Evolutionary conservation across 2,797 vertebrate genomes (phyloP).

Genomic region (Phalanger gymnotis): DNA sequence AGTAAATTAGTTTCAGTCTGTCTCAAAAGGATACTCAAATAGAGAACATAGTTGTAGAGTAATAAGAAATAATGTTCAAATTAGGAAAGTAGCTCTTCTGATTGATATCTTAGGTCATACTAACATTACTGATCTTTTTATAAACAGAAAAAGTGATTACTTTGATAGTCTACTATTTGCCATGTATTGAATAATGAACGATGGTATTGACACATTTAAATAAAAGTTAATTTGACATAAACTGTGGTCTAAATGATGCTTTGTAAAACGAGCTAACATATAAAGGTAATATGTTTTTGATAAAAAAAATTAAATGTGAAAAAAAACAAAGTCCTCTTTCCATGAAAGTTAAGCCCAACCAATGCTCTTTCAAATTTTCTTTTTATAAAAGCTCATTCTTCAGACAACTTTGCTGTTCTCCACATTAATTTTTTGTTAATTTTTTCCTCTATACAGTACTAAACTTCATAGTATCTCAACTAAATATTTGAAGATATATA

Average conservation of each 20-base stretch:
- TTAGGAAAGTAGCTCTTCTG: conserved; percentile 59
- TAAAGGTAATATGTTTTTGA: background rate
- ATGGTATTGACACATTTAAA: conserved; percentile 12
- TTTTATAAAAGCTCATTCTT: background rate
- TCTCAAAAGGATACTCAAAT: background rate
- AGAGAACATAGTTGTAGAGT: background rate
- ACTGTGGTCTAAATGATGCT: conserved; percentile 24
- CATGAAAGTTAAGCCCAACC: background rate
- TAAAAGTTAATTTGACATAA: conserved; percentile 35
- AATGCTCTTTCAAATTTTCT: background rate
- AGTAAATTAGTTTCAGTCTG: conserved; percentile 39
- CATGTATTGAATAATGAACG: background rate
- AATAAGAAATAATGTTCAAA: conserved; percentile 45
- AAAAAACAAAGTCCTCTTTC: background rate
- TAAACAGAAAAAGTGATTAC: background rate
- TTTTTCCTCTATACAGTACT: background rate
- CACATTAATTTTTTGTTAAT: background rate
- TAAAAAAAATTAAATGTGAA: background rate
- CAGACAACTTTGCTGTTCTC: background rate
- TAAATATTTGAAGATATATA: background rate
- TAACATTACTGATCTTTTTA: conserved; percentile 5
- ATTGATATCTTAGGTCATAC: conserved; percentile 51
- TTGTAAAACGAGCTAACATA: background rate
- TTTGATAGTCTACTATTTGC: background rate
- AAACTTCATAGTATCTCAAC: background rate